Evolutionary conservation across 1,140 invertebrate genomes (phyloP).

Genomic region (Anastatus disparis): DNA sequence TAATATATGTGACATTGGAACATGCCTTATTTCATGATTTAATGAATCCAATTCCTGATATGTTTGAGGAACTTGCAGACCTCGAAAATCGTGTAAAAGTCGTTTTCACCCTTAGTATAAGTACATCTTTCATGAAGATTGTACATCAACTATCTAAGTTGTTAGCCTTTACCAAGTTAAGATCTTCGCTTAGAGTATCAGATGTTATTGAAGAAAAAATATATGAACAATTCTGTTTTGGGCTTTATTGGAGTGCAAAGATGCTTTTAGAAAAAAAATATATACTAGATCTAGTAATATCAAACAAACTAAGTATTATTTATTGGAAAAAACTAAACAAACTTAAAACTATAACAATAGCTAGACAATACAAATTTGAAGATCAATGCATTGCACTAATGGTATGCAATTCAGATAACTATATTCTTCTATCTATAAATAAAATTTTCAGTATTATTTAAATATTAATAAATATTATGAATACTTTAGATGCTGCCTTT

Average conservation of each 20-base stretch:
- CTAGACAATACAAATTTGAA: slow-evolving; percentile 57
- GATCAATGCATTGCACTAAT: slow-evolving; percentile 69
- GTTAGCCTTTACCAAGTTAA: slow-evolving; percentile 56
- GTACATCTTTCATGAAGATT: slow-evolving; percentile 58
- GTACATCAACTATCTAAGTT: slow-evolving; percentile 57
- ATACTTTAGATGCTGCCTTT: slow-evolving; percentile 71
- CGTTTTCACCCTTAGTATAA: slow-evolving; percentile 60
- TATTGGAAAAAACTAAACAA: slow-evolving; percentile 59
- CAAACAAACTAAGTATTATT: slow-evolving; percentile 56
- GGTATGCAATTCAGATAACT: slow-evolving; percentile 53
- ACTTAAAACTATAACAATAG: slow-evolving; percentile 47
- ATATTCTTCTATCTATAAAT: no score
- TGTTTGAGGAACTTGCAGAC: slow-evolving; percentile 53
- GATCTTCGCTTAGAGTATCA: slow-evolving; percentile 48
- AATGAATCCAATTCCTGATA: slow-evolving; percentile 55
- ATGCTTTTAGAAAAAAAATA: slow-evolving; percentile 59
- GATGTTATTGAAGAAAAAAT: slow-evolving; percentile 46
- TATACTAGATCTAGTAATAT: slow-evolving; percentile 55
- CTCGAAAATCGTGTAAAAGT: slow-evolving; percentile 58
- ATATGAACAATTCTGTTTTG: slow-evolving; percentile 50
- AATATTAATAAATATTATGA: neutral
- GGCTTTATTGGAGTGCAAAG: slow-evolving; percentile 54
- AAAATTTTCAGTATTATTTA: no score
- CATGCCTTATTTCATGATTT: slow-evolving; percentile 56
- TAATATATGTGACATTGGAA: slow-evolving; percentile 63